Base-by-base conservation (phyloP, 2,888 invertebrate genomes). In the Halictus ligatus region DNA sequence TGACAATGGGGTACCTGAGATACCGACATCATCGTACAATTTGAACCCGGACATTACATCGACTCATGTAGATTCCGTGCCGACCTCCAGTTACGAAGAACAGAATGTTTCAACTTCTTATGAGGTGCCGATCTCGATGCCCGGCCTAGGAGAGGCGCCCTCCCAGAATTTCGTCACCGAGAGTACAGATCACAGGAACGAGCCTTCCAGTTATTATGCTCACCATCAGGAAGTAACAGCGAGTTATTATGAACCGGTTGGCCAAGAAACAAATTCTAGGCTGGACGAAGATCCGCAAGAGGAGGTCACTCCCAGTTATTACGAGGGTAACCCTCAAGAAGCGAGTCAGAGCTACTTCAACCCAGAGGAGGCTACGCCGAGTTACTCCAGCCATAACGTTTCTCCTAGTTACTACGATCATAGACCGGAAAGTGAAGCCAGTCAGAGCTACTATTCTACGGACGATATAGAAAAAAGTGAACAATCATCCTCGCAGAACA, bases 31-130 rank as follows among this genome's bases (percentile, higher is more conserved):
- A 0, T 94, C 95, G 0, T 95, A 94, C 82, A 94, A 92, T 79
- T 69, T 95, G 5, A 95, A 94, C 86, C 94, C 95, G 6, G 95
- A 95, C 76, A 94, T 94, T 50, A 94, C 93, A 46, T 94, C 94
- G 3, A 92, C 94, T 0, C 94, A 94, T 29, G 91, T 93, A 0
- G 94, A 95, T 72, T 91, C 94, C 0, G 91, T 93, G 15, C 94
- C 95, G 3, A 93, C 93, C 12, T 95, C 95, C 0, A 94, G 94
- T 64, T 95, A 94, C 78, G 94, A 95, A 81, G 94, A 95, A 64
- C 95, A 94, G 75, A 95, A 94, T 54, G 95, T 95, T 1, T 95
- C 95, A 0, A 95, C 95, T 0, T 94, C 94, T 0, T 95, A 94
- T 77, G 93, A 94, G 48, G 93, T 93, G 6, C 93, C 94, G 8